These are phyloP conservation scores for Gambelia wislizenii DNA, from an alignment of 2,797 vertebrate genomes.

Conservation along the genomic window DNA sequence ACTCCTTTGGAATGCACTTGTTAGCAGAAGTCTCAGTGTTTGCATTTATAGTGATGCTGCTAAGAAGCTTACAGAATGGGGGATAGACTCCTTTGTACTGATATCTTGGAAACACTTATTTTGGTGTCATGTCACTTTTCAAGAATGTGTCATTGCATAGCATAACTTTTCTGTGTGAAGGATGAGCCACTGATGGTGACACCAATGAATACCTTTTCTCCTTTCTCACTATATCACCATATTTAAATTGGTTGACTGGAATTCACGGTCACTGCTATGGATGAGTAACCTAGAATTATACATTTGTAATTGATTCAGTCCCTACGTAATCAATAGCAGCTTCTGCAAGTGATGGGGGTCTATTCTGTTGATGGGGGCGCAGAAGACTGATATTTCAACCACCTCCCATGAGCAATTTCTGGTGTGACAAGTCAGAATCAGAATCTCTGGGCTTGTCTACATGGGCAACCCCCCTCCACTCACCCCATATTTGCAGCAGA, in stretches of 20 bases:
- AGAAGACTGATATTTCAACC: no score
- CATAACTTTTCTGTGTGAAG: neutral
- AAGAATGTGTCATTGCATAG: neutral
- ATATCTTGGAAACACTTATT: neutral
- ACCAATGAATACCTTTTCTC: neutral
- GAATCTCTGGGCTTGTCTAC: no score
- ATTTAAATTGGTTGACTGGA: neutral
- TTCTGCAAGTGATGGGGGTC: no score
- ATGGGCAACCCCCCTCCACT: no score
- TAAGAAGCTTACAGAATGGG: conserved; percentile 13
- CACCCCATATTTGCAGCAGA: no score
- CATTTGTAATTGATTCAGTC: no score
- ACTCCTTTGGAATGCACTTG: neutral
- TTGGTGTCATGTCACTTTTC: neutral
- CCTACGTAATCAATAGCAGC: no score
- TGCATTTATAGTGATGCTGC: neutral
- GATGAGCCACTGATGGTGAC: neutral
- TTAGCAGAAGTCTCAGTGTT: neutral
- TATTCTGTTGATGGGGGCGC: no score
- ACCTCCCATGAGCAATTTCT: no score
- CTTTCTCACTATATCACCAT: neutral
- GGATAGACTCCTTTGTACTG: neutral
- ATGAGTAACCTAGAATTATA: no score
- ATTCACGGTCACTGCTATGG: no score
- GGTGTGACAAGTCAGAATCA: no score